Evolutionary conservation across 2,888 invertebrate species (phyloP).

Genomic region (Cephus sareptanus): DNA sequence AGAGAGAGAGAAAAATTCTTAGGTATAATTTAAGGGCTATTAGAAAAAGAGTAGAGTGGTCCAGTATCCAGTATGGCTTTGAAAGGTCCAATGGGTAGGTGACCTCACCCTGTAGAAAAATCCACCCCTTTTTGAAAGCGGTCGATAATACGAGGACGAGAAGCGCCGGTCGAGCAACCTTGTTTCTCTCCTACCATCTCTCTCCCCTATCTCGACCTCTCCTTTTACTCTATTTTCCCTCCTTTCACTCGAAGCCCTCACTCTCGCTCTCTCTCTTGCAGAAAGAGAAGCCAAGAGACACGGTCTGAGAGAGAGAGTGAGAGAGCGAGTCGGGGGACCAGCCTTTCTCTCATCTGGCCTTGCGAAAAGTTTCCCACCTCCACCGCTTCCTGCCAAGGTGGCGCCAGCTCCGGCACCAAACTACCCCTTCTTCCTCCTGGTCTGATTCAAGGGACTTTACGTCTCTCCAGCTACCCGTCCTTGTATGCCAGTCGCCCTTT

Average conservation of each 20-base stretch:
- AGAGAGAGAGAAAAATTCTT: background rate
- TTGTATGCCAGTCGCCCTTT: conserved; percentile 16
- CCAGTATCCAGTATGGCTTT: background rate
- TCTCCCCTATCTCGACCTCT: conserved; percentile 34
- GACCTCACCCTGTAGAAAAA: conserved; percentile 45
- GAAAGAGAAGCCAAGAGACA: background rate
- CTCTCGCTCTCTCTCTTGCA: conserved; percentile 10
- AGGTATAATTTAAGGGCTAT: background rate
- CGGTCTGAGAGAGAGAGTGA: conserved; percentile 7
- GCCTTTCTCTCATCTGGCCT: conserved; percentile 19
- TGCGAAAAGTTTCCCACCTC: conserved; percentile 26
- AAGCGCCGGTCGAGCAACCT: conserved; percentile 37
- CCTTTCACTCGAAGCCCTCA: conserved; percentile 9
- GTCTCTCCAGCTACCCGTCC: conserved; percentile 23
- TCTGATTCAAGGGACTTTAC: conserved; percentile 11
- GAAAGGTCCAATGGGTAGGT: background rate
- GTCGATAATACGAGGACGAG: conserved; percentile 56
- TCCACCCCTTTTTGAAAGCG: conserved; percentile 59
- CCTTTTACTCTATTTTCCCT: conserved; percentile 43
- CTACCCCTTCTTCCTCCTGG: conserved; percentile 35
- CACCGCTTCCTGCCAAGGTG: conserved; percentile 55
- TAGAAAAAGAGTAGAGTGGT: background rate
- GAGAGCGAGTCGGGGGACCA: conserved; percentile 1
- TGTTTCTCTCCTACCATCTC: conserved; percentile 34
- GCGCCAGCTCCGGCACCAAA: conserved; percentile 54